Percentiles rank a stretch among this genome's conserved stretches.
Evolutionary conservation across 2,888 invertebrate genomes (phyloP).

Genomic region (Girardia tigrina): DNA sequence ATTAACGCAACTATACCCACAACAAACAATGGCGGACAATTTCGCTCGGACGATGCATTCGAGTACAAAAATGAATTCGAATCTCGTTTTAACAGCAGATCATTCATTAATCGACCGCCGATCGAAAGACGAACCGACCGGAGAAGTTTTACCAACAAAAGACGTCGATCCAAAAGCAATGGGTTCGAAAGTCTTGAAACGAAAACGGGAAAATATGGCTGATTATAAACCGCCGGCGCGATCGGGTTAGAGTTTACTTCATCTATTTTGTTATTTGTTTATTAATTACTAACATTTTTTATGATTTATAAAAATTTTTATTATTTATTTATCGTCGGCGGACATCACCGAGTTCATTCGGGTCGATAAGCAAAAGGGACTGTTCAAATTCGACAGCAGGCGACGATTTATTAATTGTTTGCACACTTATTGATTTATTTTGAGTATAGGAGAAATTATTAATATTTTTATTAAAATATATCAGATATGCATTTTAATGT

Average conservation of each 20-base stretch:
- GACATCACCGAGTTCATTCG: constrained; percentile 88
- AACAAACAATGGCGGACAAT: constrained; percentile 80
- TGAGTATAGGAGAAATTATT: no score
- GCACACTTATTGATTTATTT: no score
- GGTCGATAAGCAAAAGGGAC: constrained; percentile 70
- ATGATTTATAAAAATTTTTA: no score
- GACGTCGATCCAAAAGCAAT: constrained; percentile 82
- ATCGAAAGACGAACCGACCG: constrained; percentile 94
- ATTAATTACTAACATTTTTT: no score
- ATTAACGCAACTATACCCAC: no score
- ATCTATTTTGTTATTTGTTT: no score
- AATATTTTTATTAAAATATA: no score
- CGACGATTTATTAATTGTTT: no score
- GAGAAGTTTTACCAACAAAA: constrained; percentile 86
- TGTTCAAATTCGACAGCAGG: constrained; percentile 91
- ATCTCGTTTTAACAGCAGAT: constrained; percentile 97
- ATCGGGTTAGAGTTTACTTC: no score
- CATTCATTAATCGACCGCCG: constrained; percentile 85
- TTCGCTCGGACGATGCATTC: constrained; percentile 91
- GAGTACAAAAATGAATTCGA: constrained; percentile 99
- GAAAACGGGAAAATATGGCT: constrained; percentile 45
- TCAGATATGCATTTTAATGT: no score
- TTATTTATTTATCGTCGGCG: no score
- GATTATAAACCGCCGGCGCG: constrained; percentile 58
- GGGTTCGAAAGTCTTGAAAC: constrained; percentile 62